Evolutionary conservation across 2,113 vertebrate genomes (phyloP), one percentile per base, ranked within the genome.

Genomic region (Cavia aperea): DNA sequence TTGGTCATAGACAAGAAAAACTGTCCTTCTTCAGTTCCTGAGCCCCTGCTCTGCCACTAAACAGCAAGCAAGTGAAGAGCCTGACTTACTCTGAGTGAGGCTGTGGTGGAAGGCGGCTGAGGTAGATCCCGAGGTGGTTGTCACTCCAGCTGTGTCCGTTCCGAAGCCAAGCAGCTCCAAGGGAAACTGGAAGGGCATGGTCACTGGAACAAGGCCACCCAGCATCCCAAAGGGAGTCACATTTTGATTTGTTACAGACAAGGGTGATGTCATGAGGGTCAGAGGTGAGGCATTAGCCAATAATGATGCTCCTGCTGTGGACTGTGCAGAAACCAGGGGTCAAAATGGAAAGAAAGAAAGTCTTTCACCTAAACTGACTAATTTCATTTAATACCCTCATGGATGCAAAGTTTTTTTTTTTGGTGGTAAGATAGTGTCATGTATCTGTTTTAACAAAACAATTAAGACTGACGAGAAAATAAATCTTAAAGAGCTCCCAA

Each of bases 111-210:
- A 97, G 97, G 98, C 97, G 83, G 97, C 98, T 98, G 98, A 98
- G 98, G 98, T 98, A 98, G 98, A 98, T 97, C 94, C 98, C 97
- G 97, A 98, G 97, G 98, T 98, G 97, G 92, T 97, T 98, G 98
- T 98, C 97, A 95, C 98, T 98, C 43, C 98, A 96, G 95, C 98
- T 97, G 97, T 98, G 95, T 98, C 98, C 11, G 98, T 97, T 95
- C 98, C 98, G 96, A 98, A 98, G 97, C 98, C 98, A 68, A 99
- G 98, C 94, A 99, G 98, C 94, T 98, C 98, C 98, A 98, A 96
- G 82, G 99, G 98, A 98, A 99, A 99, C 98, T 99, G 99, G 98
- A 99, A 99, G 97, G 99, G 99, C 97, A 99, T 98, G 77, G 99
- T 99, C 88, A 99, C 99, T 73, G 99, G 99, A 97, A 99, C 99